phyloP scores from a whole-genome alignment of 2,888 invertebrate species.

The Caenorhabditis sinica region DNA sequence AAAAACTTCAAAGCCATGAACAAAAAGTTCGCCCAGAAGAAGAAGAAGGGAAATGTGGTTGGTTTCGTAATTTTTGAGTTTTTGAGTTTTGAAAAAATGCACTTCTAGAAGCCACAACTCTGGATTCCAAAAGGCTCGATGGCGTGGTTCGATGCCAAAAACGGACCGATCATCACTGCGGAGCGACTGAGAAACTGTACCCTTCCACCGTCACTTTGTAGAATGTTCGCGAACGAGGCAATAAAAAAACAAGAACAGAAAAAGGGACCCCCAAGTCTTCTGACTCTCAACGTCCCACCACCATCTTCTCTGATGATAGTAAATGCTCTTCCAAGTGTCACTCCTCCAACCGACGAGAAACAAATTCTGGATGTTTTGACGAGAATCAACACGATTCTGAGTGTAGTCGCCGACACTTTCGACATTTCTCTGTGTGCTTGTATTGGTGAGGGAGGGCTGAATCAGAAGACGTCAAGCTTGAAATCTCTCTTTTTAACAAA shows the following conservation, averaged over 20 bases:
- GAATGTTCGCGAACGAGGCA: constrained; percentile 29
- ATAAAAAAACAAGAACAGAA: neutral
- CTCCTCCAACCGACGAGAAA: constrained; percentile 11
- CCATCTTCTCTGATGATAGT: neutral
- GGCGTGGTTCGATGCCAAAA: constrained; percentile 30
- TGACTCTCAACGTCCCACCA: constrained; percentile 28
- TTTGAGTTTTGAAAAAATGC: neutral
- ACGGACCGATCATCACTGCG: constrained; percentile 19
- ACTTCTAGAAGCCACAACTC: neutral
- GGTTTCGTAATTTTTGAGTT: neutral
- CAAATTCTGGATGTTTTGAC: constrained; percentile 28
- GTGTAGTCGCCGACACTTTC: constrained; percentile 12
- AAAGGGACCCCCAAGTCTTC: constrained; percentile 2
- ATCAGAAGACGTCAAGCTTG: neutral
- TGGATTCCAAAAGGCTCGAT: constrained; percentile 36
- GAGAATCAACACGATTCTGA: constrained; percentile 24
- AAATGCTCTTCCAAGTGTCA: neutral
- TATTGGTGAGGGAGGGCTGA: constrained; percentile 57
- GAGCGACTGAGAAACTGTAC: constrained; percentile 8
- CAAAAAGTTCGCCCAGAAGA: too few species aligned
- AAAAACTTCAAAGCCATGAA: too few species aligned
- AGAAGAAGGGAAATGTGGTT: constrained; percentile 1
- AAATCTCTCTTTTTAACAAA: neutral
- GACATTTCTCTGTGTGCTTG: constrained; percentile 25
- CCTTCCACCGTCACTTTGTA: constrained; percentile 6